A percentile compares a stretch with the other conserved stretches of the same genome.
phyloP scores from a whole-genome alignment of 2,888 invertebrate genomes.

The Loripinus fragilis region DNA sequence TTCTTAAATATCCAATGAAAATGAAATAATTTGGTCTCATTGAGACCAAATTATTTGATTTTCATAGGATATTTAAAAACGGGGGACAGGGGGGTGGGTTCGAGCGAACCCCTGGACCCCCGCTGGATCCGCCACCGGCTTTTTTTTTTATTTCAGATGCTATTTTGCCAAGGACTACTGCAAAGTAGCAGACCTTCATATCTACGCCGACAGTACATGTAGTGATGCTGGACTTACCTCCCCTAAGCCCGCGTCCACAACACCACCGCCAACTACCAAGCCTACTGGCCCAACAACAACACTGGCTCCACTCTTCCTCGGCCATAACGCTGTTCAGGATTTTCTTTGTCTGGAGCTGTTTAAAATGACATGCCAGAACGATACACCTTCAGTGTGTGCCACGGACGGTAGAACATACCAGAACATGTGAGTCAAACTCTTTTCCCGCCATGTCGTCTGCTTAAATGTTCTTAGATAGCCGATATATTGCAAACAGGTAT shows the following conservation, averaged over 20 bases:
- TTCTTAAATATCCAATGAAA: too few relatives aligned
- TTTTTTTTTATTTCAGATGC: slow-evolving; percentile 26
- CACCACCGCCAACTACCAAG: not conserved
- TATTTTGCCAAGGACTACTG: slow-evolving; percentile 45
- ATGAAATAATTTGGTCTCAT: too few relatives aligned
- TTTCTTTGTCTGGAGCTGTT: slow-evolving; percentile 54
- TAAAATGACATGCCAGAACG: slow-evolving; percentile 43
- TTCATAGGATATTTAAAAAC: too few relatives aligned
- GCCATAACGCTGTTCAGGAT: slow-evolving; percentile 45
- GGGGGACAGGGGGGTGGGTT: too few relatives aligned
- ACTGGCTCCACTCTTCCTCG: slow-evolving; percentile 35
- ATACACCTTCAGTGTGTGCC: slow-evolving; percentile 42
- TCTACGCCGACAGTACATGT: not conserved
- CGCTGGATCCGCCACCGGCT: too few relatives aligned
- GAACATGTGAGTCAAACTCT: slow-evolving; percentile 50
- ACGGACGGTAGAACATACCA: slow-evolving; percentile 36
- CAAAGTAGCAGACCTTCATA: slow-evolving; percentile 19
- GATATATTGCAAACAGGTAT: too few relatives aligned
- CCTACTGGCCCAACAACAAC: slow-evolving; percentile 29
- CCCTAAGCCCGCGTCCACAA: not conserved
- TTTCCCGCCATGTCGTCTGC: too few relatives aligned
- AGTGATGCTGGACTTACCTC: not conserved
- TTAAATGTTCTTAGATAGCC: too few relatives aligned
- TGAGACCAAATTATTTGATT: too few relatives aligned
- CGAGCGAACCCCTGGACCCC: too few relatives aligned